phyloP scores from a whole-genome alignment of 2,797 vertebrate species.

The Jordanella pulchra region DNA sequence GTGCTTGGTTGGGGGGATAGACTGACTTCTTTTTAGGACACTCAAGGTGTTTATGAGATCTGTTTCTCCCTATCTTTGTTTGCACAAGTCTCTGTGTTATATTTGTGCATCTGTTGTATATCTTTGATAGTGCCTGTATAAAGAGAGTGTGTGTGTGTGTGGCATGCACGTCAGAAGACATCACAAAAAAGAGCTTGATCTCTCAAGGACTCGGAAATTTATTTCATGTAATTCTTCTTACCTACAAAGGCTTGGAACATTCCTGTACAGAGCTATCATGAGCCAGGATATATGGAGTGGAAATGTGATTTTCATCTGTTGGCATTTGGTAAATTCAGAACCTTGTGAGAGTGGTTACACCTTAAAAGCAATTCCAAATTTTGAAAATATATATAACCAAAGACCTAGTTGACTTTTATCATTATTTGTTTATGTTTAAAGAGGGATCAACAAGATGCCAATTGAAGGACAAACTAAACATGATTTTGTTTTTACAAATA shows the following conservation, averaged over 20 bases:
- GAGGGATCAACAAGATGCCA: not conserved
- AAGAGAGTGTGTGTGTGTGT: constrained; percentile 30
- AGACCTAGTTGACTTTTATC: not conserved
- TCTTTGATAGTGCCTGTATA: constrained; percentile 38
- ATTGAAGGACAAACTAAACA: not conserved
- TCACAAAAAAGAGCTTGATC: constrained; percentile 70
- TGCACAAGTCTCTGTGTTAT: constrained; percentile 41
- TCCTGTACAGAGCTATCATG: constrained; percentile 57
- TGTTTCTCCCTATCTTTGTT: constrained; percentile 39
- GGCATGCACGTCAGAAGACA: constrained; percentile 34
- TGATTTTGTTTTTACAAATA: not conserved
- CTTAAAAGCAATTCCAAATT: not conserved
- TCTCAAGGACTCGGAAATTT: constrained; percentile 64
- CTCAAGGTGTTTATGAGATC: constrained; percentile 52
- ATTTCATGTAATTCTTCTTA: constrained; percentile 80
- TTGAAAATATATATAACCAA: not conserved
- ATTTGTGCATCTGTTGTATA: constrained; percentile 45
- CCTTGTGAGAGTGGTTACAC: not conserved
- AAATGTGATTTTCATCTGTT: constrained; percentile 64
- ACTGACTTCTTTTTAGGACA: constrained; percentile 48
- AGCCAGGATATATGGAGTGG: constrained; percentile 49
- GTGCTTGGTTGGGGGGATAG: constrained; percentile 31
- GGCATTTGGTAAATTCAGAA: constrained; percentile 69
- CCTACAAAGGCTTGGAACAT: constrained; percentile 72
- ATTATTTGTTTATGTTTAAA: too few species aligned